These are phyloP conservation scores for Himalopsyche tibetana DNA, from an alignment of 2,888 invertebrate genomes.

Conservation along the genomic window DNA sequence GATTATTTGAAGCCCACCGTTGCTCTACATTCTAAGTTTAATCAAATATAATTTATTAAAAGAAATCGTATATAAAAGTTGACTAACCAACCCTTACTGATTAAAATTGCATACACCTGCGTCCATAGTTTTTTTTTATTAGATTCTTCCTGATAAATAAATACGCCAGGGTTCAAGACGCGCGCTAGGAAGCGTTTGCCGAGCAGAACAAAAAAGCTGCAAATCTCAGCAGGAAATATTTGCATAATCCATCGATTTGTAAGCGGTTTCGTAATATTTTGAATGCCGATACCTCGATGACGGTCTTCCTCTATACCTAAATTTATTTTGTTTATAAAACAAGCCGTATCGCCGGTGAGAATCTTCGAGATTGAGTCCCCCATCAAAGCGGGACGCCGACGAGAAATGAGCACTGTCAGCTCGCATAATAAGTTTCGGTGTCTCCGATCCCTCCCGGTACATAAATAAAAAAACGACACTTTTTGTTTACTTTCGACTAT, in stretches of 20 bases:
- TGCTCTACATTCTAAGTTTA: too few relatives aligned
- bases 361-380: slow-evolving; percentile 53
- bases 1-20: too few relatives aligned
- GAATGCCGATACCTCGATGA: slow-evolving; percentile 49
- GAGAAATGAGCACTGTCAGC: slow-evolving; percentile 62
- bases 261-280: slow-evolving; percentile 61
- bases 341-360: slow-evolving; percentile 51
- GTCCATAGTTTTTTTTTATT: background rate
- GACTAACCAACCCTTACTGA: background rate
- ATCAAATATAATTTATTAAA: too few relatives aligned
- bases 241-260: slow-evolving; percentile 58
- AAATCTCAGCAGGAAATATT: slow-evolving; percentile 47
- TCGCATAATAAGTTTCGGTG: slow-evolving; percentile 59
- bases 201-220: slow-evolving; percentile 44
- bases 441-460: slow-evolving; percentile 46
- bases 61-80: too few relatives aligned
- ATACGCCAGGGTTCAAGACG: background rate
- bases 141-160: background rate
- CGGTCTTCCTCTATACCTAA: slow-evolving; percentile 48
- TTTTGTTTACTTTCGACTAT: slow-evolving; percentile 52
- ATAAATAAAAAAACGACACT: slow-evolving; percentile 46
- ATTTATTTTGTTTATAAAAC: slow-evolving; percentile 63
- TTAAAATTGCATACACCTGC: slow-evolving; percentile 9
- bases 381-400: slow-evolving; percentile 41
- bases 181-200: background rate